Base-by-base conservation (phyloP, 2,797 vertebrate genomes). In the Amniataba percoides region DNA sequence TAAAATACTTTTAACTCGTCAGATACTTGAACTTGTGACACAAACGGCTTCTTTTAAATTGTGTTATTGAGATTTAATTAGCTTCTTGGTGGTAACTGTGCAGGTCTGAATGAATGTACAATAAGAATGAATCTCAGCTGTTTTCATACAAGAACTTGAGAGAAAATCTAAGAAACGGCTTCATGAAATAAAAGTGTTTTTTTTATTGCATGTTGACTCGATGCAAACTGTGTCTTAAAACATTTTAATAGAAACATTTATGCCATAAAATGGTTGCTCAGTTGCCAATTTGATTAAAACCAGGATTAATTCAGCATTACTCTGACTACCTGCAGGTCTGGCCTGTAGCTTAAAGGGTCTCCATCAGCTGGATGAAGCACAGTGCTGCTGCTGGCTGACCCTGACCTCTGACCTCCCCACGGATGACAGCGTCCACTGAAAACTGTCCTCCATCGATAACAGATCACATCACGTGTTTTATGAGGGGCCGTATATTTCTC, bases 391-490 rank as follows among this genome's bases (percentile, higher is more conserved):
- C 3, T 49, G 57, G 21, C 31, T 40, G 56, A 72, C 77, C 81
- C 61, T 71, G 81, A 88, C 84, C 81, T 80, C 55, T 31, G 78
- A 84, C 71, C 74, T 65, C 48, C 46, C 36, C 3, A 31, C 25
- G 36, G 65, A 71, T 59, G 49, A 51, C 10, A 31, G 16, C 55
- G 49, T 52, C 84, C 74, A 52, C 51, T 58, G 64, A 73, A 65
- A 78, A 52, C 48, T 23, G 67, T 27, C 46, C 60, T 10, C 7
- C 73, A 72, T 88, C 86, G 76, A 82, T 77, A 87, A 82, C 58
- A 62, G 76, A 77, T 87, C 78, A 51, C 42, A 73, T 83, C 80
- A 73, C 84, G 63, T 4, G 10, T 40, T 83, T 81, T 70, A 77
- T 56, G 57, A 71, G 48, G 19, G 31, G 2, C 25, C 15, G 48